Conservation (phyloP, 64 coral and sea anemone species). For the Exaiptasia diaphana region DNA sequence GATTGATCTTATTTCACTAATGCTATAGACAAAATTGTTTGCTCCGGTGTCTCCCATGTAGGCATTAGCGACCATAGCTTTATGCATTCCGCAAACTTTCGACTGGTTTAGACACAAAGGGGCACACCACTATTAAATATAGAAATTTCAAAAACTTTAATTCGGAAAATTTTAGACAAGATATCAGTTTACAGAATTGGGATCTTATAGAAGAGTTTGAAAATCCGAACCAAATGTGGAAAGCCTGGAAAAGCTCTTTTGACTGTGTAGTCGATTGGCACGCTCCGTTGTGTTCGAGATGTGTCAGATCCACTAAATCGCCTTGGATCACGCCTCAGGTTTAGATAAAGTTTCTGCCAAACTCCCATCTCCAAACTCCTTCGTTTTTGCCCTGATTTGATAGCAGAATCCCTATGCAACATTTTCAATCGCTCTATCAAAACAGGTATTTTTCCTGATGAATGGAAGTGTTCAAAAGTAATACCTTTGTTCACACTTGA, state of each 20-base stretch:
- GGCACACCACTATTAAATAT: background rate
- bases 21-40: background rate
- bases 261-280: background rate
- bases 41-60: slow-evolving; percentile 5
- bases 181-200: background rate
- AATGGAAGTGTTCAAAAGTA: no score
- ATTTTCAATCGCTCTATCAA: no score
- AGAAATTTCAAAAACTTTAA: slow-evolving; percentile 39
- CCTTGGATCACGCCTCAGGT: background rate
- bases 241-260: background rate
- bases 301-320: background rate
- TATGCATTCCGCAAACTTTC: background rate
- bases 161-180: background rate
- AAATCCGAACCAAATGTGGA: background rate
- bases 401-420: no score
- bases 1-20: slow-evolving; percentile 1
- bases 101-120: background rate
- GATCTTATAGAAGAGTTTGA: background rate
- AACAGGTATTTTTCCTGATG: no score
- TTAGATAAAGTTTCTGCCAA: no score
- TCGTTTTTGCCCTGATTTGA: no score
- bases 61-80: slow-evolving; percentile 22
- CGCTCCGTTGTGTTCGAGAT: background rate
- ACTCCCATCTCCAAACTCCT: no score
- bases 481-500: no score